Base-by-base conservation (phyloP, 2,888 invertebrate species). In the Temnothorax ravouxi region DNA sequence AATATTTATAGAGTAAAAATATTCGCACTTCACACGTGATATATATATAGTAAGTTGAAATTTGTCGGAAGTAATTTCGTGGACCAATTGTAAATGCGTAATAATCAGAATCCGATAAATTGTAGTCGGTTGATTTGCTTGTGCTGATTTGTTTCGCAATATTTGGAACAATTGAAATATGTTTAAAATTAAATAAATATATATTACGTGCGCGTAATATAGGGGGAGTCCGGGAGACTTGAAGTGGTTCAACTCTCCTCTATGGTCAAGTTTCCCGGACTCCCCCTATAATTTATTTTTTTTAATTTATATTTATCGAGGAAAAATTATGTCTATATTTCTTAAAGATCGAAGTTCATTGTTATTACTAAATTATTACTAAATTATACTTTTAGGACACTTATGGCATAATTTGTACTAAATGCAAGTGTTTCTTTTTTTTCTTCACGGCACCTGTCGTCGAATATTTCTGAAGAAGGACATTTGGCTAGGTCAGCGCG, bases 401-500 rank as follows among this genome's bases (percentile, higher is more conserved):
- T 18, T n/a, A n/a, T n/a, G 11, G 62, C 74, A 56, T 76, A 85
- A 88, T 61, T 13, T 84, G 86, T 82, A 84, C 75, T 84, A 86
- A 84, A 80, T 86, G 83, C 84, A 76, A 72, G 75, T 79, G 15
- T 84, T 76, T 67, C 56, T 21, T 79, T 64, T 61, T 62, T 84
- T 83, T 83, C 86, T 83, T 79, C 71, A 44, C 74, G 25, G 56
- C 85, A 87, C 72, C 89, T 85, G 84, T 84, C 80, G 83, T 29
- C 61, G 74, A 87, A 86, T 88, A 86, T 84, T 87, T 74, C 84
- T 76, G 71, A 86, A 85, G 86, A 83, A 87, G 87, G 83, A 88
- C 85, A 84, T 88, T 87, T 85, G 81, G 85, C 85, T 84, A 87
- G 84, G 88, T 91, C 88, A 90, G 88, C 88, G 86, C 87, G 86